phyloP scores from a whole-genome alignment of 2,797 vertebrate genomes.

The Acomys russatus region DNA sequence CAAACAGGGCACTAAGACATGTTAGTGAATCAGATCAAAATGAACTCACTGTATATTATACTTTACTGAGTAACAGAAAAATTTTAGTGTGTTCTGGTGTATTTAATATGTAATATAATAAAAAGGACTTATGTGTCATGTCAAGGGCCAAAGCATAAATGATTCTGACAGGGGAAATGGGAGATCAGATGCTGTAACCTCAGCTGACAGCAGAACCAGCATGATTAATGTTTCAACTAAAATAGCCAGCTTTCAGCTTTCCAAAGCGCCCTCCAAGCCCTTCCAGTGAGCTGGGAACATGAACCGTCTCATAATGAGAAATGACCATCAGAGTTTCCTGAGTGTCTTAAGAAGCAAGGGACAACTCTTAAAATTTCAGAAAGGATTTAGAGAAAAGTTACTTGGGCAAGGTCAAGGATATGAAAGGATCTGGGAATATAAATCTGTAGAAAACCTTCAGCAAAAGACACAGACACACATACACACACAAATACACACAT shows the following conservation, averaged over 20 bases:
- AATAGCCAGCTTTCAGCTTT: conserved; percentile 73
- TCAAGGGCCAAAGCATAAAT: conserved; percentile 79
- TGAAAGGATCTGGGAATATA: neutral
- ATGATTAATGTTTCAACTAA: conserved; percentile 77
- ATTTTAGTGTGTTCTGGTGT: conserved; percentile 72
- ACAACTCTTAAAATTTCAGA: conserved; percentile 39
- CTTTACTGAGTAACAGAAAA: conserved; percentile 60
- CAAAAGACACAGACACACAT: neutral
- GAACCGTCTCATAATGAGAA: conserved; percentile 77
- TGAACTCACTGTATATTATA: conserved; percentile 45
- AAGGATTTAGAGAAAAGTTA: conserved; percentile 44
- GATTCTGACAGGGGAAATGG: conserved; percentile 81
- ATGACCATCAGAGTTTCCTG: conserved; percentile 51
- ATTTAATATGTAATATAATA: conserved; percentile 80
- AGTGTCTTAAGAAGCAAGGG: neutral
- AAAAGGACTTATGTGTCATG: conserved; percentile 77
- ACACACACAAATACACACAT: neutral
- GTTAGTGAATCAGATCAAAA: conserved; percentile 13
- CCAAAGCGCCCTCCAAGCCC: conserved; percentile 60
- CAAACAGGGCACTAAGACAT: neutral
- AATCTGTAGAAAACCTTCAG: conserved; percentile 20
- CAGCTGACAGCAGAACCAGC: conserved; percentile 72
- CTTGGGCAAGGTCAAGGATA: neutral
- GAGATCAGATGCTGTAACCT: conserved; percentile 78
- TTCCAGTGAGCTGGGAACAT: conserved; percentile 66